Base-by-base conservation (phyloP, 2,113 vertebrate species). In the Indicator maculatus region DNA sequence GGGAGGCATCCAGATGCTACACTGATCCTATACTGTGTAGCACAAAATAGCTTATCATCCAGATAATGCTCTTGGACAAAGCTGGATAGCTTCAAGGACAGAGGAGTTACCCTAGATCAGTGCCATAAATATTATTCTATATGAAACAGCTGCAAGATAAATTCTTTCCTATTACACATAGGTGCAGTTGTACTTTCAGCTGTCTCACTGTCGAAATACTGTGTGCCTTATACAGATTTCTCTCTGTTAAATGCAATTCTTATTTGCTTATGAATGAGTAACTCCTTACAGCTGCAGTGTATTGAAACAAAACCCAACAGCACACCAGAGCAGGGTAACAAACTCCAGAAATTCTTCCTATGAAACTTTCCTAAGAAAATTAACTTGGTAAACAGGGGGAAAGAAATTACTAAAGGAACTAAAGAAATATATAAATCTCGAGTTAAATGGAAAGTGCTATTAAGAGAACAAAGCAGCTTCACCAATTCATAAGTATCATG, bases 141-240 rank as follows among this genome's bases (percentile, higher is more conserved):
- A 88, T 47, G 86, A 95, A 95, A 95, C 83, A 95, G 83, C 86
- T 93, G 93, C 73, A 55, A 83, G 88, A 95, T n/a, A 91, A 90
- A 91, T 91, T 93, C 67, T 78, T 93, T 73, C 88, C 28, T 67
- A 80, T 77, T 83, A 20, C 79, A 85, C 58, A 41, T 93, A 95
- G 94, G 94, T 96, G 52, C 70, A 90, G 88, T 78, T 93, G 63
- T 86, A 79, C 83, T 86, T 92, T 84, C 91, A 95, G 88, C 90
- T 96, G 90, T 86, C 77, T 93, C 3, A 0, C 52, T 96, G 69
- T 38, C 91, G 85, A 91, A 90, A 88, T 38, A 58, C 41, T 83
- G 33, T 47, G 52, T 1, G 9, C 30, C 45, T 82, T 61, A 60
- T 5, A 36, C 31, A 47, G 78, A 56, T 92, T 89, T 76, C 50